Base-by-base conservation (phyloP, 2,113 vertebrate species). In the Lipotes vexillifer region DNA sequence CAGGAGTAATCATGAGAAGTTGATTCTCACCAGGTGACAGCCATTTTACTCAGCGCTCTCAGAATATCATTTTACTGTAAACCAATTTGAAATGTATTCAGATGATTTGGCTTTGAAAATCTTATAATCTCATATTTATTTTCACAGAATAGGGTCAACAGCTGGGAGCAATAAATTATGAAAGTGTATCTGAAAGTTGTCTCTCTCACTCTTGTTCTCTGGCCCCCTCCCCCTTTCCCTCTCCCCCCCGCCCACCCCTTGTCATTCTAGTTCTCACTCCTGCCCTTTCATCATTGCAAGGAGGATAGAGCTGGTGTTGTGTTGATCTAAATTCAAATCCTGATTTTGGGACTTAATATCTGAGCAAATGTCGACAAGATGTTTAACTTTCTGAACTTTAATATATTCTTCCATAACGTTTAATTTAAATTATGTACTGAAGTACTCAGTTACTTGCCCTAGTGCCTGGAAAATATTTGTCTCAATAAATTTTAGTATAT, bases 11-110 rank as follows among this genome's bases (percentile, higher is more conserved):
- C 41, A 52, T 63, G 61, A 95, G n/a, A 92, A 83, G 41, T 59
- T 77, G 66, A 96, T 89, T 97, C 55, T 89, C 36, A 88, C 21
- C 44, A 85, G 61, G 52, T 86, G n/a, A 94, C n/a, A 85, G 52
- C 6, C 13, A 41, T 97, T 97, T 88, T 78, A 85, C 46, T 96
- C 15, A 87, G 68, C 23, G 46, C 49, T 82, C 21, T 92, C 33
- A 38, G n/a, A 98, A 93, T 92, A 38, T 52, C 55, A n/a, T 61
- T 2, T 86, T 25, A 14, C 44, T 89, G 7, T 27, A 93, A 61
- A 46, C 81, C 65, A 69, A 74, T 83, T 78, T 38, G 29, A 90
- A 93, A 89, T 59, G 13, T 31, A 77, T 68, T 88, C 69, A 57
- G 14, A 78, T 88, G 29, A 46, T 66, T 36, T 98, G 36, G 7